Evolutionary conservation across 2,888 invertebrate genomes (phyloP), one percentile per base, ranked within the genome.

Genomic region (Tetranychus piercei): DNA sequence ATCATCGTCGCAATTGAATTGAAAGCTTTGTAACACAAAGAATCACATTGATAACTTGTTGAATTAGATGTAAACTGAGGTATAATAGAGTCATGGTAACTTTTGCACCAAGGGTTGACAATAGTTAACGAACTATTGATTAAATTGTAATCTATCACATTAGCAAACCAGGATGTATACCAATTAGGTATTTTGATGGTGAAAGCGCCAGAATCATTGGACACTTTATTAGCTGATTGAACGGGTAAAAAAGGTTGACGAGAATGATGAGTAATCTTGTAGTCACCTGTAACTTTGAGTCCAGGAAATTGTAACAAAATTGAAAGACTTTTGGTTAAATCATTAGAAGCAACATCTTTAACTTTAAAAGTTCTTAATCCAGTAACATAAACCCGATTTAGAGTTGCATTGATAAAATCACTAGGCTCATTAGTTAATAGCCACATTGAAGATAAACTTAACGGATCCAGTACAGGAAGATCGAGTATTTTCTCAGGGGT

Each of bases 341-440:
- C 34, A 69, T 69, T 69, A 22, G 69, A 23, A 11, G 69, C n/a
- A 22, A 69, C 20, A 69, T 69, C 69, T 69, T 69, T 69, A 69
- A 69, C 20, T 20, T 69, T 69, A 11, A 69, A 20, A 6, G 69
- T 20, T 69, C 11, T 23, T 23, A 69, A 23, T 6, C 69, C 69
- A 69, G 20, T 20, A 23, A 69, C 20, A 7, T 7, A 11, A 20
- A 69, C 69, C 20, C 22, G 20, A 69, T 69, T 11, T 7, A 69
- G 22, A 23, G 69, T 69, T 22, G 34, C 69, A 69, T 69, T 69
- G 9, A 69, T 69, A 9, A 11, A 69, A 69, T 69, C 69, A 67
- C 67, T 67, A 20, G 18, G 20, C 0, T 69, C 20, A 69, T 69
- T 69, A 20, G 34, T 23, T 23, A 69, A 11, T 69, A 69, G 6